Conservation (phyloP, 2,113 vertebrate genomes). For the Mixornis gularis region DNA sequence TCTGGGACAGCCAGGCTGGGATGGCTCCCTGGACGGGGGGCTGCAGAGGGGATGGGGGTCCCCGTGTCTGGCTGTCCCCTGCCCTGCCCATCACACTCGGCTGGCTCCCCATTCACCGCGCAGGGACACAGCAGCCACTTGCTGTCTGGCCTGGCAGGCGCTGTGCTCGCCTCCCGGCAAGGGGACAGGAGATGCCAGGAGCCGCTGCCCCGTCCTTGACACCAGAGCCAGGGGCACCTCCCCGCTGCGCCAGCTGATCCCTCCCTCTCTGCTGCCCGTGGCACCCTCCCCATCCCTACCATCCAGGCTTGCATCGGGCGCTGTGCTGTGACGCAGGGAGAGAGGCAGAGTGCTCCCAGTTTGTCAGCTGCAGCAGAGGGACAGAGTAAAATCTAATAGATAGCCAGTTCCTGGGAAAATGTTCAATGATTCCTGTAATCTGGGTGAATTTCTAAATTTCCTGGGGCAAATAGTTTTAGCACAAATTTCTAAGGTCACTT, state of each 20-base stretch:
- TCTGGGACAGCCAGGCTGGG: not conserved
- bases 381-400: not conserved
- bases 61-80: fast-evolving
- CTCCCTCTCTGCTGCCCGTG: not conserved
- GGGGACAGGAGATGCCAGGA: not conserved
- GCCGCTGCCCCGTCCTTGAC: not conserved
- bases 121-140: fast-evolving
- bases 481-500: not conserved
- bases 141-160: not conserved
- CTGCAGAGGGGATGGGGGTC: not conserved
- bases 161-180: not conserved
- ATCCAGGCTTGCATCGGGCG: fast-evolving
- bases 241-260: not conserved
- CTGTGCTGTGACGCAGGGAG: not conserved
- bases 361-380: not conserved
- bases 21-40: not conserved
- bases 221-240: not conserved
- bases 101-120: fast-evolving
- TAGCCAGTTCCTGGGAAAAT: not conserved
- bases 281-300: not conserved
- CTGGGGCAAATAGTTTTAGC: not conserved
- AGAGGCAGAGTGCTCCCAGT: not conserved
- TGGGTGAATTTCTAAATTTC: not conserved
- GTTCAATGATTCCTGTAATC: not conserved
- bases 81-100: not conserved